These are phyloP conservation scores for Ailurus styani DNA, from an alignment of 2,113 vertebrate genomes.

Conservation along the genomic window DNA sequence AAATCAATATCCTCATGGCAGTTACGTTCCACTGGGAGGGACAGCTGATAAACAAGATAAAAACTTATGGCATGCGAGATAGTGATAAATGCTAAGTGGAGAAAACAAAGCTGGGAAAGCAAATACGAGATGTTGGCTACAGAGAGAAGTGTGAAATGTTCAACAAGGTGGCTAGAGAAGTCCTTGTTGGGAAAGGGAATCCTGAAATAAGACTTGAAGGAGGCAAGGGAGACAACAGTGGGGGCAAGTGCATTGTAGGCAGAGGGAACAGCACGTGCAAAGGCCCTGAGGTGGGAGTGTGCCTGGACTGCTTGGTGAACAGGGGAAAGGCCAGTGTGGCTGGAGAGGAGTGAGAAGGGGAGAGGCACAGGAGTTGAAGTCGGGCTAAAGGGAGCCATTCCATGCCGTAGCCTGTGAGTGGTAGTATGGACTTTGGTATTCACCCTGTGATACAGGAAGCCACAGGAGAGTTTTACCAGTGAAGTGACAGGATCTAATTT, in stretches of 20 bases:
- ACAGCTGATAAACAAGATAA: conserved; percentile 46
- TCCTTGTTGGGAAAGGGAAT: background rate
- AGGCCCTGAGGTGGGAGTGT: background rate
- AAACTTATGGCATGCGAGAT: background rate
- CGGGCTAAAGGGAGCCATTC: background rate
- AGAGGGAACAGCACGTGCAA: background rate
- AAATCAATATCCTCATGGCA: background rate
- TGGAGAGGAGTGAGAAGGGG: background rate
- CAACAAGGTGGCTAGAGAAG: background rate
- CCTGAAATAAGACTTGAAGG: background rate
- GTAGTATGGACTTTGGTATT: background rate
- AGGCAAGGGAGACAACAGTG: background rate
- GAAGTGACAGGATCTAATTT: background rate
- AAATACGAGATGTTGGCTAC: background rate
- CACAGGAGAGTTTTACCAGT: background rate
- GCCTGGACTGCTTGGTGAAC: background rate
- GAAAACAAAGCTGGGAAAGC: conserved; percentile 52
- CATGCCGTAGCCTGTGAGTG: background rate
- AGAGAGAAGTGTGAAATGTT: background rate
- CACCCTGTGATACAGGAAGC: background rate
- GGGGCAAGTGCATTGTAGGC: background rate
- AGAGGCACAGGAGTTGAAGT: background rate
- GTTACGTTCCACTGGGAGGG: background rate
- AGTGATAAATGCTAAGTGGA: background rate
- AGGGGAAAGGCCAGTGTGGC: background rate